phyloP scores from a whole-genome alignment of 2,797 vertebrate species.

The Gallinago nigripennis region DNA sequence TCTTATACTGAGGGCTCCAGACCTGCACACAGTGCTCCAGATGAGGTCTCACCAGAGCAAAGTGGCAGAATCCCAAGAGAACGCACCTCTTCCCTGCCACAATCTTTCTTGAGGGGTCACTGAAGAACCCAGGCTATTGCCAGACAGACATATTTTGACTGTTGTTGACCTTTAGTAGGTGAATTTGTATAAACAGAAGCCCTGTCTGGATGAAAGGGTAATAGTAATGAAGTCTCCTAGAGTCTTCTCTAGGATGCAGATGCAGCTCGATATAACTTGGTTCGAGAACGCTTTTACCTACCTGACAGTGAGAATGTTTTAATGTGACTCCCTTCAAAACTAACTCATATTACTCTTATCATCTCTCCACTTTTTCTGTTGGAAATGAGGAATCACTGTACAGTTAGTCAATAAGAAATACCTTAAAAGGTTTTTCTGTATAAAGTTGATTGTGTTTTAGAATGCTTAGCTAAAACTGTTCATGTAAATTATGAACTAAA shows the following conservation, averaged over 20 bases:
- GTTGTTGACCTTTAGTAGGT: neutral
- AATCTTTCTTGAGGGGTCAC: neutral
- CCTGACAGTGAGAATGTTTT: neutral
- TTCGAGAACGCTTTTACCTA: accelerated
- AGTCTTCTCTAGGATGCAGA: neutral
- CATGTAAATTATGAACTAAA: neutral
- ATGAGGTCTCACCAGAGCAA: no score
- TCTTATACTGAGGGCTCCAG: no score
- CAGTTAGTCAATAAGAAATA: neutral
- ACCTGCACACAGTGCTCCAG: no score
- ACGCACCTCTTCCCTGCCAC: accelerated
- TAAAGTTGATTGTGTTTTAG: neutral
- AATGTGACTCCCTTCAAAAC: neutral
- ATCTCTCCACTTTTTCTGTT: neutral
- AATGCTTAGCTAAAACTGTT: neutral
- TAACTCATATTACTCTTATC: neutral
- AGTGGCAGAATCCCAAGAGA: neutral
- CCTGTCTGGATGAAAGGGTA: neutral
- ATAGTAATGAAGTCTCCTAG: neutral
- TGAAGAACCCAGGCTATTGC: accelerated
- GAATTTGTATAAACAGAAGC: neutral
- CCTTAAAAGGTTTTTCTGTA: neutral
- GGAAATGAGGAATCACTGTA: neutral
- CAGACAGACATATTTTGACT: neutral
- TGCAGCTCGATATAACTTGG: neutral